Evolutionary conservation across 2,888 invertebrate species (phyloP), one percentile per base, ranked within the genome.

Genomic region (Andrena bicolor): DNA sequence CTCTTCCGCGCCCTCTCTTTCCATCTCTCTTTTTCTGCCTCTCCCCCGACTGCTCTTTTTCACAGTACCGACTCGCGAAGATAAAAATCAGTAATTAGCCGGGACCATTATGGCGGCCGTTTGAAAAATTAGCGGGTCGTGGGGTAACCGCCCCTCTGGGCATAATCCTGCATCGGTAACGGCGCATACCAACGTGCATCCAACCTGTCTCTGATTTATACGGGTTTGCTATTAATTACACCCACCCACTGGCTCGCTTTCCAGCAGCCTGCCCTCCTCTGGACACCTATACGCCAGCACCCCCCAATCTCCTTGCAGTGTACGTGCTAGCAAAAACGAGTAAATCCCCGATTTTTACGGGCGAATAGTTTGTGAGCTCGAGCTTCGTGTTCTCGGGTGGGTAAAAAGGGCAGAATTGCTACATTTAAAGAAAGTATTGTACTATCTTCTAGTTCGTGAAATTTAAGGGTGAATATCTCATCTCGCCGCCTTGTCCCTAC

Each of bases 21-120:
- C 61, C 69, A 51, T 53, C 49, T 20, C 20, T 35, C 49, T 13
- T 51, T 35, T 74, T 32, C 56, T 10, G 58, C 66, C 61, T 74
- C 83, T 61, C 53, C 32, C 56, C 51, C 49, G 8, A 66, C 74
- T 51, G 35, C 74, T 71, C 69, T 78, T 82, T 73, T 80, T 81
- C 78, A 66, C 85, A 76, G 84, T 86, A 84, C 90, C 88, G 88
- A 86, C 89, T 88, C 85, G 85, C 76, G 86, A 83, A 92, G 93
- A 93, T 93, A 93, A 93, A 93, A 93, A 93, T 93, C 93, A 93
- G 93, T 93, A 93, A 93, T 94, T 93, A 93, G 92, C 93, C 92
- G 87, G 91, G 92, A 92, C 93, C 92, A 92, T 93, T 93, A 92
- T 92, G 93, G 92, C 90, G 91, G 90, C 90, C 90, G 92, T 92